phyloP scores from a whole-genome alignment of 1,140 invertebrate genomes.

The Pygmarrhopalites habei region DNA sequence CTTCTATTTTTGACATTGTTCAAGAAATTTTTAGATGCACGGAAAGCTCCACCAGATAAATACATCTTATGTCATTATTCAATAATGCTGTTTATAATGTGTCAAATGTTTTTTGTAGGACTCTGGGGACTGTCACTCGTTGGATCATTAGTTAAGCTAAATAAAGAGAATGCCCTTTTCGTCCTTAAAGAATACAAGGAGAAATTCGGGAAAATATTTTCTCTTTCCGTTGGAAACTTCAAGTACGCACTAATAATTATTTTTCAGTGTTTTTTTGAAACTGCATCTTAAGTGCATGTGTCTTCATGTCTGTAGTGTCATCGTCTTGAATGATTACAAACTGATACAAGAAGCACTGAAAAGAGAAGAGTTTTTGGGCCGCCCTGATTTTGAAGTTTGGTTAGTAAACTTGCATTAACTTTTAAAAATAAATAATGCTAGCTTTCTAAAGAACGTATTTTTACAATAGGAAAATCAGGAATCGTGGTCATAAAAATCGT shows the following conservation, averaged over 20 bases:
- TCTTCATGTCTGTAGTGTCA: constrained; percentile 45
- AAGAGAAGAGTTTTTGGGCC: constrained; percentile 72
- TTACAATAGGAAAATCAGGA: too few species aligned
- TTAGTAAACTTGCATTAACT: constrained; percentile 51
- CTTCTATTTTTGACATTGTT: neutral
- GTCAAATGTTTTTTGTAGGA: neutral
- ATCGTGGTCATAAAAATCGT: constrained; percentile 72
- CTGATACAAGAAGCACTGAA: constrained; percentile 73
- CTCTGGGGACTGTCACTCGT: neutral
- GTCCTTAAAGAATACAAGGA: neutral
- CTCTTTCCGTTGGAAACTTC: neutral
- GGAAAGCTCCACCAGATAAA: constrained; percentile 5
- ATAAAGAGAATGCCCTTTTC: neutral
- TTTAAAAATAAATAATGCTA: too few species aligned
- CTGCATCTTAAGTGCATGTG: neutral
- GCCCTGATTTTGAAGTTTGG: constrained; percentile 52
- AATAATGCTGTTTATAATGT: neutral
- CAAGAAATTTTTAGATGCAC: neutral
- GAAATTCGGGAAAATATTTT: constrained; percentile 1
- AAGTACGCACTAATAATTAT: neutral
- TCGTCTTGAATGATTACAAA: constrained; percentile 75
- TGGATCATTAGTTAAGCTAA: neutral
- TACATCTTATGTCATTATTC: neutral
- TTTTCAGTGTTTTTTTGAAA: neutral
- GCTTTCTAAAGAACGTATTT: too few species aligned